A percentile compares a stretch with the other conserved stretches of the same genome.
Conservation (phyloP, 1,140 invertebrate genomes). For the Berghia stephanieae region DNA sequence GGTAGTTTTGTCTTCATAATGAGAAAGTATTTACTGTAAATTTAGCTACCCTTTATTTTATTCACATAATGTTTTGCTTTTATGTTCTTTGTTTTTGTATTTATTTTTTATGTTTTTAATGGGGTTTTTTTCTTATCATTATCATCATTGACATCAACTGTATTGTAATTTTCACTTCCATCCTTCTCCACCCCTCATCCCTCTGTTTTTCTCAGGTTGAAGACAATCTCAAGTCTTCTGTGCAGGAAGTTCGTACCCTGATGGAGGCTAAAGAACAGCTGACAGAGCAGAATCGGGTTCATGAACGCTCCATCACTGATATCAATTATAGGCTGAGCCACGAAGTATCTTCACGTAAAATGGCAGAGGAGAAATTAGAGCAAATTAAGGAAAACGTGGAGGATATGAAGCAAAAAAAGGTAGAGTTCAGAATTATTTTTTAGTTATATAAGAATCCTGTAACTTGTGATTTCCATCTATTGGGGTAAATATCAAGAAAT, state of each 20-base stretch:
- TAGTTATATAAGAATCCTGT: not conserved
- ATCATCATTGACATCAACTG: not conserved
- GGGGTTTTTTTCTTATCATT: slow-evolving; percentile 16
- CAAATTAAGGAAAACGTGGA: slow-evolving; percentile 40
- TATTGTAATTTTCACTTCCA: not conserved
- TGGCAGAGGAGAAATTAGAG: slow-evolving; percentile 44
- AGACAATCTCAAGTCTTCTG: slow-evolving; percentile 42
- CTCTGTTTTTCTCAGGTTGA: slow-evolving; percentile 44
- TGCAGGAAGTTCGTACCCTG: slow-evolving; percentile 42
- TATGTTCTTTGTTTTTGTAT: slow-evolving; percentile 8
- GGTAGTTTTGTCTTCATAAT: too few species aligned
- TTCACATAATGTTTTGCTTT: too few species aligned
- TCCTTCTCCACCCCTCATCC: not conserved
- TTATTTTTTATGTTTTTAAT: slow-evolving; percentile 23
- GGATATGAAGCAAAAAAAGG: slow-evolving; percentile 46
- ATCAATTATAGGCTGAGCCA: slow-evolving; percentile 39
- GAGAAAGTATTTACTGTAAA: too few species aligned
- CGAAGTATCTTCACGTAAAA: slow-evolving; percentile 40
- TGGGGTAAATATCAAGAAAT: too few species aligned
- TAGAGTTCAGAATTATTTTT: slow-evolving; percentile 18
- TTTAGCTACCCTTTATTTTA: too few species aligned
- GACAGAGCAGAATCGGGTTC: slow-evolving; percentile 35
- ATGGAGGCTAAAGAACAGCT: slow-evolving; percentile 43
- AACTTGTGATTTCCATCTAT: too few species aligned
- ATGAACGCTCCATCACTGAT: slow-evolving; percentile 45